Evolutionary conservation across 2,888 invertebrate genomes (phyloP), one percentile per base, ranked within the genome.

Genomic region (Arenicola marina): DNA sequence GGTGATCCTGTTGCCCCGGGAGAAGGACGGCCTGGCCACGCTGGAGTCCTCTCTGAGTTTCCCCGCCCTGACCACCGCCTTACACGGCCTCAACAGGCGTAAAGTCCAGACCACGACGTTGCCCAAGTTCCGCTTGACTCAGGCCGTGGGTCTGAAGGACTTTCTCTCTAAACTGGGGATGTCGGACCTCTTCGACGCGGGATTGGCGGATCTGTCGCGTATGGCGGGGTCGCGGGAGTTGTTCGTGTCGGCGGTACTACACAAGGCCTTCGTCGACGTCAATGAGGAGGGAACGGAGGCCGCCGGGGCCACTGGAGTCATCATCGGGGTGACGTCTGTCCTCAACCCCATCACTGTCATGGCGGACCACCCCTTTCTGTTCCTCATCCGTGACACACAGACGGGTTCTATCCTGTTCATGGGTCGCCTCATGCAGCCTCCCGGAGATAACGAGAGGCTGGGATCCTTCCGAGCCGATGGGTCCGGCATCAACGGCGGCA

Each of bases 301-400:
- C n/a, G n/a, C n/a, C n/a, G n/a, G n/a, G 3, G 78, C 80, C 4
- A 79, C 71, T 11, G 69, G 59, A 7, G 55, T 56, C 28, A 61
- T 33, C 48, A 53, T 53, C 1, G 45, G 55, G 56, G 44, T 45
- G 21, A n/a, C 34, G 11, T 0, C 28, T 4, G 55, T 43, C 4
- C 3, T 59, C 18, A 29, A 32, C 28, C 51, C 61, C 4, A 51
- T 63, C 3, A 24, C 28, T 1, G 59, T 77, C 54, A 61, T 56
- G 2, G 78, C 75, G 1, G 70, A 80, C 51, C 77, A 75, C 44
- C 79, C 81, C 1, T 81, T 81, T 69, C 46, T 80, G 55, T 78
- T 78, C 67, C 66, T 77, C 51, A 78, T 81, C 55, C 56, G 63
- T 21, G 66, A 74, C 34, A 61, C 56, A 26, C 15, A 18, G 1